A percentile compares a stretch with the other conserved stretches of the same genome.
Evolutionary conservation across 2,797 vertebrate genomes (phyloP).

Genomic region (Nyctalus aviator): DNA sequence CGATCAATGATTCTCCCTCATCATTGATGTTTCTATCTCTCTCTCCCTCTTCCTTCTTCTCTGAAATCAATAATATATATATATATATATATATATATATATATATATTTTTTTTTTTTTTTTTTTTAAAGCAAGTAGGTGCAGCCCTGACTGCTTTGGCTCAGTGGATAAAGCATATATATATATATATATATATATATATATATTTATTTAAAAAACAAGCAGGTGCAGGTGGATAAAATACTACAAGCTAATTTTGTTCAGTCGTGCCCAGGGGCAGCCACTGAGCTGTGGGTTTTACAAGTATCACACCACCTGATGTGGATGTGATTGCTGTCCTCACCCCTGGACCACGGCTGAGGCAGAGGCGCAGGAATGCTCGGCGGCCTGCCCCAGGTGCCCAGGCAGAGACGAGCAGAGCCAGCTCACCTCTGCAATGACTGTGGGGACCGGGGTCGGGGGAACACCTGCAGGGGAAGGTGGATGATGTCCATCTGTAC

Average conservation of each 20-base stretch:
- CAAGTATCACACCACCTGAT: background rate
- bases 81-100: too few relatives aligned
- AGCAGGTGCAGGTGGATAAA: background rate
- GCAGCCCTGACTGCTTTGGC: background rate
- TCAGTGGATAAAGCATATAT: too few relatives aligned
- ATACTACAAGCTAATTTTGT: background rate
- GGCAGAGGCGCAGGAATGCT: background rate
- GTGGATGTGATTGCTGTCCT: fast-evolving
- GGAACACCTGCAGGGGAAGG: too few relatives aligned
- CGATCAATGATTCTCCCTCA: too few relatives aligned
- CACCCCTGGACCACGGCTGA: background rate
- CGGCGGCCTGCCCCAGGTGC: background rate
- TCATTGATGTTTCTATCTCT: too few relatives aligned
- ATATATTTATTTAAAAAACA: too few relatives aligned
- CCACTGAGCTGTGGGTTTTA: background rate
- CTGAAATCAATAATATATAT: too few relatives aligned
- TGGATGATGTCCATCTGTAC: fast-evolving
- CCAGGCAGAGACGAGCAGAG: background rate
- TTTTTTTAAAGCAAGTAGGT: background rate
- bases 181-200: too few relatives aligned
- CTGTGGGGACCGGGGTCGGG: background rate
- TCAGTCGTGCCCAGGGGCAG: background rate
- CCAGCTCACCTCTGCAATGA: background rate
- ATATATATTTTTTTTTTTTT: too few relatives aligned
- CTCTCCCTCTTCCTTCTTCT: too few relatives aligned